Conservation (phyloP, 2,888 invertebrate genomes). For the Emmelina monodactyla region DNA sequence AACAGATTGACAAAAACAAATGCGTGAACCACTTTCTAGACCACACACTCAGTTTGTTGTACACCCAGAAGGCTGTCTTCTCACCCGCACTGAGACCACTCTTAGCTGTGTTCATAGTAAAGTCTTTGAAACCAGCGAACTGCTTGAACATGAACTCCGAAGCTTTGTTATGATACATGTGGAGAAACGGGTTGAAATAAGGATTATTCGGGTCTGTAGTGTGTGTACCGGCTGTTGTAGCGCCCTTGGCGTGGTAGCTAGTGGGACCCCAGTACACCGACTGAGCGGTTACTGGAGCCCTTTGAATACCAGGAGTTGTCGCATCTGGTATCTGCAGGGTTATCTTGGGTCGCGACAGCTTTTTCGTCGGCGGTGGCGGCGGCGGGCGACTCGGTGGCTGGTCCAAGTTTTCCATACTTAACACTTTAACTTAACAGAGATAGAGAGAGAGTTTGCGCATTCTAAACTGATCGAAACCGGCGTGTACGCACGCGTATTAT, state of each 20-base stretch:
- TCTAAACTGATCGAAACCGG: not conserved
- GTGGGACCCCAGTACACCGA: slow-evolving; percentile 29
- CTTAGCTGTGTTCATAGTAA: slow-evolving; percentile 75
- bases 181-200: slow-evolving; percentile 43
- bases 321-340: slow-evolving; percentile 53
- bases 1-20: slow-evolving; percentile 80
- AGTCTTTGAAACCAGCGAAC: slow-evolving; percentile 79
- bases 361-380: slow-evolving; percentile 40
- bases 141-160: slow-evolving; percentile 83
- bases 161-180: slow-evolving; percentile 71
- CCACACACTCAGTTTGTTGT: slow-evolving; percentile 77
- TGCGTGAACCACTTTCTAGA: slow-evolving; percentile 91
- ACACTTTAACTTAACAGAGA: not conserved
- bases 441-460: too few species aligned
- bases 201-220: slow-evolving; percentile 43
- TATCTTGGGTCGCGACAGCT: slow-evolving; percentile 48
- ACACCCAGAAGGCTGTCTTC: slow-evolving; percentile 81
- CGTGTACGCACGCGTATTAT: too few species aligned
- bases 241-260: slow-evolving; percentile 26
- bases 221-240: slow-evolving; percentile 38
- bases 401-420: slow-evolving; percentile 30
- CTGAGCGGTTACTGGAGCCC: slow-evolving; percentile 26
- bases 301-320: slow-evolving; percentile 24
- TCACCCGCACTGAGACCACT: slow-evolving; percentile 85
- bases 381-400: slow-evolving; percentile 39